Conservation (phyloP, 1,140 invertebrate genomes). For the Ceratitis capitata region DNA sequence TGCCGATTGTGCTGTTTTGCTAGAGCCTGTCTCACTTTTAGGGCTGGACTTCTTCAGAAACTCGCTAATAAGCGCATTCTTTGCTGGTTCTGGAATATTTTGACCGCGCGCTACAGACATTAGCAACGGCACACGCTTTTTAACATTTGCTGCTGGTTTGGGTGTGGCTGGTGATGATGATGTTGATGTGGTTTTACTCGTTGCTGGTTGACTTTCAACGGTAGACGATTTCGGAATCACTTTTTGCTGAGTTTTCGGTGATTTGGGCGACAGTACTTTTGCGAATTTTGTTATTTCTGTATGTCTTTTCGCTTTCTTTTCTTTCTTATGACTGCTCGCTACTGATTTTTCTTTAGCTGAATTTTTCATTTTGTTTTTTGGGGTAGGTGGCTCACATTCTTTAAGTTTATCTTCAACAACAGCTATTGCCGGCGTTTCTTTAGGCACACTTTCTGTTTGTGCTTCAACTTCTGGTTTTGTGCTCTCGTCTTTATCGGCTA, state of each 20-base stretch:
- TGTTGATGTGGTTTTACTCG: slow-evolving; percentile 41
- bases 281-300: slow-evolving; percentile 45
- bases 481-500: slow-evolving; percentile 44
- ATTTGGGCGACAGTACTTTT: slow-evolving; percentile 40
- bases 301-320: not conserved
- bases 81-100: slow-evolving; percentile 51
- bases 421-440: not conserved
- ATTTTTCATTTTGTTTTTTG: slow-evolving; percentile 3
- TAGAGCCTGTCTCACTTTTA: not conserved
- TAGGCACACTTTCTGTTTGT: not conserved
- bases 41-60: slow-evolving; percentile 67
- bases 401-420: slow-evolving; percentile 10
- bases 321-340: not conserved
- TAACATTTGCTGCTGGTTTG: slow-evolving; percentile 53
- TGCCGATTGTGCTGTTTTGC: not conserved
- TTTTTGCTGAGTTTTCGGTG: not conserved
- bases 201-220: slow-evolving; percentile 32
- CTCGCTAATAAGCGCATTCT: slow-evolving; percentile 68
- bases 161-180: slow-evolving; percentile 41
- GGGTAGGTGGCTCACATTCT: not conserved
- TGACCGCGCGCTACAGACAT: slow-evolving; percentile 61
- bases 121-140: slow-evolving; percentile 65
- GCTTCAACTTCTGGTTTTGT: slow-evolving; percentile 27
- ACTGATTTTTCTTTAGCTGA: not conserved
- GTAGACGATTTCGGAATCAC: not conserved